These are phyloP conservation scores for Silurus aristotelis DNA, from an alignment of 2,797 vertebrate species.

Conservation along the genomic window DNA sequence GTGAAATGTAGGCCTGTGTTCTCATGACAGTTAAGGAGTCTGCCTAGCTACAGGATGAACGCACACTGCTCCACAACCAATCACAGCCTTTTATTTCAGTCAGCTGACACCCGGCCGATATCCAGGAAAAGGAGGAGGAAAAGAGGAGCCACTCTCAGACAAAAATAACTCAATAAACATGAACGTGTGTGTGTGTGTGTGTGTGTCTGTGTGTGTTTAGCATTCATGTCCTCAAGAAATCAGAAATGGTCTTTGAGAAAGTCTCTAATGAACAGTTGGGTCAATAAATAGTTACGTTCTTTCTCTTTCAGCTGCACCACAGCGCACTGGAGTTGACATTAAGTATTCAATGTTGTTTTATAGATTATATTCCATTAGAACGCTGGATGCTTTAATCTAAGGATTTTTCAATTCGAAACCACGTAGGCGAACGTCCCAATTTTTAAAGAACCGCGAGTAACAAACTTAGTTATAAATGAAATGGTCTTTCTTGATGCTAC, in stretches of 20 bases:
- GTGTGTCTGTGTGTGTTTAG: not conserved
- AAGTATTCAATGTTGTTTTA: not conserved
- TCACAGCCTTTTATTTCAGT: constrained; percentile 52
- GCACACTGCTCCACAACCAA: constrained; percentile 65
- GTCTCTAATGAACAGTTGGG: not conserved
- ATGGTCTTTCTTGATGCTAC: too few relatives aligned
- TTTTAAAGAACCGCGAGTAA: not conserved
- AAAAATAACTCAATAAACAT: constrained; percentile 56
- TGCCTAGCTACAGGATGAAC: constrained; percentile 76
- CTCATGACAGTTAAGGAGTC: constrained; percentile 63
- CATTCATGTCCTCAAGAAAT: not conserved
- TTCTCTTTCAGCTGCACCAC: not conserved
- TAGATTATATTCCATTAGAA: too few relatives aligned
- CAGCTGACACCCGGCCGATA: constrained; percentile 48
- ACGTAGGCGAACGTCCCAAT: too few relatives aligned
- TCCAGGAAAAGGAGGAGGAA: constrained; percentile 44
- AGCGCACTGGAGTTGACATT: not conserved
- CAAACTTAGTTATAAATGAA: not conserved
- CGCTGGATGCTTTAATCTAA: too few relatives aligned
- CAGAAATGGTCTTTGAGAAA: not conserved
- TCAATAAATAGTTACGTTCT: not conserved
- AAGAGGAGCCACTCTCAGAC: constrained; percentile 63
- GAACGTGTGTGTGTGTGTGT: not conserved
- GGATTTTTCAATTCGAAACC: too few relatives aligned
- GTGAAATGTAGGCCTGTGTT: constrained; percentile 29